Evolutionary conservation across 37 sponge, comb jelly and placozoan species (phyloP).

Genomic region (Chondrosia reniformis): DNA sequence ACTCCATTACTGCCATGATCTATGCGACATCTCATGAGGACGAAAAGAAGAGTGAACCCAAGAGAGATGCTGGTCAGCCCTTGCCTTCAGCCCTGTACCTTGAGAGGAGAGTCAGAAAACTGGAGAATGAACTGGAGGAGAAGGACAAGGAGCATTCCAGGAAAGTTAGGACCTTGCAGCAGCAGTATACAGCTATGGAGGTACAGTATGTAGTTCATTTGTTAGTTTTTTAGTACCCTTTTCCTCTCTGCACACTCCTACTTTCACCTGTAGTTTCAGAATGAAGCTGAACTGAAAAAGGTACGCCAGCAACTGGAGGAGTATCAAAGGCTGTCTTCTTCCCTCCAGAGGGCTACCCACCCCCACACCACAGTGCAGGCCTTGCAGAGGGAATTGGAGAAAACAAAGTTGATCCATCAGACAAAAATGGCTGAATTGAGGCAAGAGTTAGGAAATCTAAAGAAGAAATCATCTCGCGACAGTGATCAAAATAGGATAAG

Average conservation of each 20-base stretch:
- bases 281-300: slow-evolving; percentile 1
- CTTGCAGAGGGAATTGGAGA: slow-evolving; percentile 19
- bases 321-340: background rate
- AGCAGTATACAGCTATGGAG: slow-evolving; percentile 58
- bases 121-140: slow-evolving; percentile 30
- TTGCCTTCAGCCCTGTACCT: slow-evolving; percentile 22
- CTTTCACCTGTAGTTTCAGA: background rate
- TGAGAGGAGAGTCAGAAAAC: slow-evolving; percentile 31
- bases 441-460: background rate
- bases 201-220: slow-evolving; percentile 20
- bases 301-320: background rate
- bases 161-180: slow-evolving; percentile 34
- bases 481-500: background rate
- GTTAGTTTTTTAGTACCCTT: background rate
- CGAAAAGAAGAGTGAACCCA: background rate
- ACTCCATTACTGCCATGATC: slow-evolving; percentile 74
- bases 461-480: too few relatives aligned
- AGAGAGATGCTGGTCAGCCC: background rate
- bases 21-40: slow-evolving; percentile 22
- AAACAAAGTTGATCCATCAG: slow-evolving; percentile 8
- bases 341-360: background rate
- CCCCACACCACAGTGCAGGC: slow-evolving; percentile 15
- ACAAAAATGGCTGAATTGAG: background rate
- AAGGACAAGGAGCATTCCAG: slow-evolving; percentile 35
- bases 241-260: background rate